Percentiles rank a stretch among this genome's conserved stretches.
Evolutionary conservation across 2,888 invertebrate genomes (phyloP).

Genomic region (Acanthoscelides obtectus): DNA sequence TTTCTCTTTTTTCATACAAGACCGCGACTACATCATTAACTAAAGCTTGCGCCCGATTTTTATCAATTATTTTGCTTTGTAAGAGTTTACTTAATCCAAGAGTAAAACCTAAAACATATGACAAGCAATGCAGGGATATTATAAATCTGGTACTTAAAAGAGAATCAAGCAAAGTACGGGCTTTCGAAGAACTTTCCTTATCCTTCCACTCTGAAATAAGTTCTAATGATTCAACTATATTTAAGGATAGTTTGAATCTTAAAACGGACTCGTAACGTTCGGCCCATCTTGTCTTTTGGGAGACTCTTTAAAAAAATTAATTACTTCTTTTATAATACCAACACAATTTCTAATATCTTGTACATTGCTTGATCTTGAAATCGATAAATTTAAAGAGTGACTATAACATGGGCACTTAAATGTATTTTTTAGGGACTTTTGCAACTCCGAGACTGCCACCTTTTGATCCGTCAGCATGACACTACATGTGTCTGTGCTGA

Average conservation of each 20-base stretch:
- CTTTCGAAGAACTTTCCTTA: constrained; percentile 6
- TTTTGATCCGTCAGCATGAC: constrained; percentile 9
- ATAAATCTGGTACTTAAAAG: not conserved
- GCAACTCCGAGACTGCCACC: no score
- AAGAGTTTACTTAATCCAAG: not conserved
- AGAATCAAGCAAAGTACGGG: constrained; percentile 4
- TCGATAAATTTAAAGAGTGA: constrained; percentile 10
- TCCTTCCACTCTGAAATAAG: constrained; percentile 10
- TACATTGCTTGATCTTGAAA: constrained; percentile 10
- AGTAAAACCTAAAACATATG: not conserved
- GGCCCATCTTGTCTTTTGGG: constrained; percentile 8
- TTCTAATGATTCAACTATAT: constrained; percentile 8
- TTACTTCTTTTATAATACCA: constrained; percentile 12
- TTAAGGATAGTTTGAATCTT: constrained; percentile 3
- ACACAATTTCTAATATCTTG: constrained; percentile 12
- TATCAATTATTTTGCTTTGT: not conserved
- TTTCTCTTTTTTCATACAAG: no score
- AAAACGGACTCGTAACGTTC: constrained; percentile 9
- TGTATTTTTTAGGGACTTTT: constrained; percentile 4
- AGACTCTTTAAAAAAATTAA: constrained; percentile 12
- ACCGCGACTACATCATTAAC: no score
- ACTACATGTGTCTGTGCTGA: constrained; percentile 12
- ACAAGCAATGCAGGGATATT: not conserved
- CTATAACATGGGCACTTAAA: constrained; percentile 11
- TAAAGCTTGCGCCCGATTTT: not conserved